These are phyloP conservation scores for Cantharis flavilabris DNA, from an alignment of 2,888 invertebrate genomes.

Conservation along the genomic window DNA sequence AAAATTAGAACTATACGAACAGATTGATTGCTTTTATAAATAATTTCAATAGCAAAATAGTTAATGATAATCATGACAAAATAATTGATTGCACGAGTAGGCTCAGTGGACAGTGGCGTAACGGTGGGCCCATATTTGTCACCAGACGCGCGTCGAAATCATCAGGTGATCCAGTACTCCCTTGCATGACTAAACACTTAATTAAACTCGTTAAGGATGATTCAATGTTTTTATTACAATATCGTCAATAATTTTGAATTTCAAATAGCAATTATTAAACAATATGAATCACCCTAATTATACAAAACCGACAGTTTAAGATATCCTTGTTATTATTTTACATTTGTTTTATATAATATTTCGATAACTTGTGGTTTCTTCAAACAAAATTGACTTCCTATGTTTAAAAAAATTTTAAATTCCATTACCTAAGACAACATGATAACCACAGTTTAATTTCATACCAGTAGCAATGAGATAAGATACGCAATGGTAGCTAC, in stretches of 20 bases:
- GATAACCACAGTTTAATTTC: neutral
- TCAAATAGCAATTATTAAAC: neutral
- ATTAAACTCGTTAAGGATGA: neutral
- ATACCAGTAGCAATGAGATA: neutral
- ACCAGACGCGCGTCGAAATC: neutral
- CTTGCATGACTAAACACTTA: neutral
- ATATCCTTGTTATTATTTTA: neutral
- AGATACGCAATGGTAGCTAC: neutral
- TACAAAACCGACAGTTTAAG: neutral
- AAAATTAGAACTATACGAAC: neutral
- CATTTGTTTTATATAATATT: neutral
- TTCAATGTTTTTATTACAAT: neutral
- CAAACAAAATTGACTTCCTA: too few relatives aligned
- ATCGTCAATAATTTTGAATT: neutral
- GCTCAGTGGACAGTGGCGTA: neutral
- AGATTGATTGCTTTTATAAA: neutral
- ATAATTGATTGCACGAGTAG: neutral
- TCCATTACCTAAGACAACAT: neutral
- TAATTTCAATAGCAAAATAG: neutral
- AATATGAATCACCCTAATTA: neutral
- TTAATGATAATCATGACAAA: neutral
- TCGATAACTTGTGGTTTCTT: too few relatives aligned
- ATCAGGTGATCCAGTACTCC: neutral
- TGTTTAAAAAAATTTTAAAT: neutral
- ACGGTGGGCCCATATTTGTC: neutral